Evolutionary conservation across 2,113 vertebrate species (phyloP).

Genomic region (Hemichromis elongatus): DNA sequence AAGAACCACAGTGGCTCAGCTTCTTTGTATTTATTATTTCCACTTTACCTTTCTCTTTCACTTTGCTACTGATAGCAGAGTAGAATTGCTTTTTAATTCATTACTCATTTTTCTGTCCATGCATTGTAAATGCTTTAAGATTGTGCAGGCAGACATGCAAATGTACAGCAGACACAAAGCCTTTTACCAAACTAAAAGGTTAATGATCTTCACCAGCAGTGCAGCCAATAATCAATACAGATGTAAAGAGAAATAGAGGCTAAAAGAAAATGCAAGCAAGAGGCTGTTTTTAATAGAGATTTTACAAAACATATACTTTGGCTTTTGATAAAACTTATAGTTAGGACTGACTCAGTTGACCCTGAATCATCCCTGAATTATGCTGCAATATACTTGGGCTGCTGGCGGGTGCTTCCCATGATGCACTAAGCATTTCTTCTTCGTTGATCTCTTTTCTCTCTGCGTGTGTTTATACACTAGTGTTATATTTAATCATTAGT

Average conservation of each 20-base stretch:
- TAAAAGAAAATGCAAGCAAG: background rate
- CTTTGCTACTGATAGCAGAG: background rate
- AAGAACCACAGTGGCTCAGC: background rate
- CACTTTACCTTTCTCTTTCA: background rate
- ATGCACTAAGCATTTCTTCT: background rate
- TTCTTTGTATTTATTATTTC: background rate
- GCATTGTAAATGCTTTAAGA: background rate
- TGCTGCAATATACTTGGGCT: background rate
- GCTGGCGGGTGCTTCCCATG: background rate
- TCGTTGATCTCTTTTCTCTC: background rate
- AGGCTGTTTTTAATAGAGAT: background rate
- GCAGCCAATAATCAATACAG: slow-evolving; percentile 10
- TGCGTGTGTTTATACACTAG: background rate
- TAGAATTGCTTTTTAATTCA: background rate
- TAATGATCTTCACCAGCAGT: background rate
- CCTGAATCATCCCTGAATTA: background rate
- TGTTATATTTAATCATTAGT: background rate
- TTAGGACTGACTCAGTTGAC: background rate
- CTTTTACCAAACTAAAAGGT: background rate
- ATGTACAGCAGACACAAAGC: background rate
- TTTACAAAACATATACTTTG: background rate
- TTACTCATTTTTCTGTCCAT: background rate
- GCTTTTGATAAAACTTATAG: background rate
- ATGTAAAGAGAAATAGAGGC: background rate
- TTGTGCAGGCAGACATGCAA: background rate